A percentile compares a stretch with the other conserved stretches of the same genome.
These are phyloP conservation scores for Conopomorpha cramerella DNA, from an alignment of 1,140 invertebrate genomes.

Conservation along the genomic window DNA sequence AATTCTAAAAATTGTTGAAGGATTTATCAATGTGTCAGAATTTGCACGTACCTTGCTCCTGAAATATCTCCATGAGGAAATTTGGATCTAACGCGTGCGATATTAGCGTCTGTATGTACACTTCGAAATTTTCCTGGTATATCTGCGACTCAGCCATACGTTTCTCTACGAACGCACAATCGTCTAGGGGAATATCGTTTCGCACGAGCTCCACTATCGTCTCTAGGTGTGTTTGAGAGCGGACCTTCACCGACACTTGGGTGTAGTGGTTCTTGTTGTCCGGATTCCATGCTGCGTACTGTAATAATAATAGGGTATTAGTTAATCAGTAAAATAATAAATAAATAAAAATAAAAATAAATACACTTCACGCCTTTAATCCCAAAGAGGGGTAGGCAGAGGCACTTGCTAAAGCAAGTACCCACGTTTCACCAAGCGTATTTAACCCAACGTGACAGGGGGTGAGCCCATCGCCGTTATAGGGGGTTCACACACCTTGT, in stretches of 20 bases:
- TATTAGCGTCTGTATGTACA: constrained; percentile 88
- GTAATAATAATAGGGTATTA: too few relatives aligned
- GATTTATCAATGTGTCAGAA: too few relatives aligned
- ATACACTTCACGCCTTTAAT: too few relatives aligned
- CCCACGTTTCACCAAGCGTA: too few relatives aligned
- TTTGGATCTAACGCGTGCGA: constrained; percentile 88
- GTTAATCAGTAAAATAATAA: too few relatives aligned
- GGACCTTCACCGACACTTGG: constrained; percentile 75
- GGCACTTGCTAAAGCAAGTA: too few relatives aligned
- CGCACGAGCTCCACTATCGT: constrained; percentile 80
- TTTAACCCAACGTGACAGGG: too few relatives aligned
- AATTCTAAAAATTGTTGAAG: too few relatives aligned
- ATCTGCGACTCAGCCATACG: constrained; percentile 75
- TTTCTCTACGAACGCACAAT: constrained; percentile 74
- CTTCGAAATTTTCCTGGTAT: constrained; percentile 86
- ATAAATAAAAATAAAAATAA: too few relatives aligned
- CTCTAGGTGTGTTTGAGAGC: constrained; percentile 72
- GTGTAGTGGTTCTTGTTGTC: constrained; percentile 79
- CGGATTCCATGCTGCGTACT: constrained; percentile 81
- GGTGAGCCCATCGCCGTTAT: too few relatives aligned
- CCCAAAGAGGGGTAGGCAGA: too few relatives aligned
- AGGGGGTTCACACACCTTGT: too few relatives aligned
- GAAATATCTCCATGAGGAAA: constrained; percentile 86
- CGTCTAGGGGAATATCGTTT: constrained; percentile 71
- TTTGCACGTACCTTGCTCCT: constrained; percentile 82